Percentiles rank a stretch among this genome's conserved stretches.
These are phyloP conservation scores for Dinoponera quadriceps DNA, from an alignment of 1,140 invertebrate species.

Conservation along the genomic window DNA sequence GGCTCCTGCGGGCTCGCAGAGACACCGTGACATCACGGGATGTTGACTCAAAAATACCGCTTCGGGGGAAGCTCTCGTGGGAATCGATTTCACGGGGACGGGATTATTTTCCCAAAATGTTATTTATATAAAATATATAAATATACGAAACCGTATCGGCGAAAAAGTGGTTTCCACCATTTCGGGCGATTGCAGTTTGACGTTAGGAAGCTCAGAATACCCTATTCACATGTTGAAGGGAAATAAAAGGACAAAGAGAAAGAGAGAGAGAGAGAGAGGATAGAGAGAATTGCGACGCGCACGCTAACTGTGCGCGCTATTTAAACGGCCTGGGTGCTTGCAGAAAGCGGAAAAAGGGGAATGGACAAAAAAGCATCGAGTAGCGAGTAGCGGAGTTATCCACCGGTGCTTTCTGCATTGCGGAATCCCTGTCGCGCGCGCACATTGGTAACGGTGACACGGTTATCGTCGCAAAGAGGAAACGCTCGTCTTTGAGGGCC, in stretches of 20 bases:
- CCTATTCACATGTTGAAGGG: not conserved
- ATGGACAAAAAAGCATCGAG: slow-evolving; percentile 11
- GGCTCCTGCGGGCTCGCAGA: no score
- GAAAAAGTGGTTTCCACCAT: not conserved
- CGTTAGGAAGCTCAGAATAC: not conserved
- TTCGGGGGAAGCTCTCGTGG: no score
- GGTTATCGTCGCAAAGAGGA: slow-evolving; percentile 54
- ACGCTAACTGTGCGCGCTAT: not conserved
- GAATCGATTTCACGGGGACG: no score
- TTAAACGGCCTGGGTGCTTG: no score
- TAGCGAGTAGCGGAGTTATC: slow-evolving; percentile 2
- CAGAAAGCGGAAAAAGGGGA: not conserved
- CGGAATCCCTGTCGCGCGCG: slow-evolving; percentile 20
- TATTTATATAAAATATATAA: no score
- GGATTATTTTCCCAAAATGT: no score
- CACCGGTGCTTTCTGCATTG: slow-evolving; percentile 23
- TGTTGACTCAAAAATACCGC: no score
- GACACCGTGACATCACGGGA: no score
- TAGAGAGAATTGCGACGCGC: not conserved
- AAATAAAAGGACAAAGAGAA: no score
- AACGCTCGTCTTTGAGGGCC: slow-evolving; percentile 41
- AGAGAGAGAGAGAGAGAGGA: no score
- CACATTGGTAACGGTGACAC: slow-evolving; percentile 30
- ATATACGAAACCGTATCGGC: not conserved
- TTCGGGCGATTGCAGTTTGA: not conserved